Base-by-base conservation (phyloP, 92 coral and sea anemone species). In the Metridium senile region DNA sequence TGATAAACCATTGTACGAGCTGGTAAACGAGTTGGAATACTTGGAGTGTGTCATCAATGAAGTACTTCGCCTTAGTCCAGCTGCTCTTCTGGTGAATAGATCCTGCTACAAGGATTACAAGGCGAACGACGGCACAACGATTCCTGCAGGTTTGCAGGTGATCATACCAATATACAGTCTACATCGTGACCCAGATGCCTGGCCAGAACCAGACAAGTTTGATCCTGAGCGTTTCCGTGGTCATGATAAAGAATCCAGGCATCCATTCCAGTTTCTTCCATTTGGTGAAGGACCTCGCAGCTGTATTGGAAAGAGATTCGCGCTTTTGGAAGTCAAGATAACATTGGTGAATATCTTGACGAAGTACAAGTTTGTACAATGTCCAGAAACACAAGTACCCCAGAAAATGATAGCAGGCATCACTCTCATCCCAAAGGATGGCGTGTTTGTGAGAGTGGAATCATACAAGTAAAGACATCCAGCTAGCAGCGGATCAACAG, bases 171-270 rank as follows among this genome's bases (percentile, higher is more conserved):
- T 89, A 21, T 85, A 81, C 63, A 79, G 79, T 11, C 70, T 89
- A 34, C 90, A 89, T 76, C 84, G 81, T 30, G 90, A 89, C 57
- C 87, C 87, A 23, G 82, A 89, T 10, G 90, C 79, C 35, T 89
- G 93, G 93, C 84, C 93, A 19, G 76, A 89, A 19, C 85, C 77
- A 22, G 85, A 89, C 1, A 82, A 85, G 66, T 89, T 81, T 74
- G 85, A 89, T 72, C 93, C 93, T 17, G 93, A 89, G 65, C 83
- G 93, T 16, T 89, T 89, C 77, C 86, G 93, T 34, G 93, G 89
- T 20, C 80, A 83, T 57, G 86, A 86, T 67, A 77, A 71, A 51
- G 87, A 77, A 22, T 17, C 66, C 53, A 86, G 87, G 2, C 91
- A 87, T 49, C 84, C 87, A 62, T 87, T 76, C 65, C 91, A 87